Evolutionary conservation across 2,888 invertebrate genomes (phyloP), one percentile per base, ranked within the genome.

Genomic region (Lochmaea capreae): DNA sequence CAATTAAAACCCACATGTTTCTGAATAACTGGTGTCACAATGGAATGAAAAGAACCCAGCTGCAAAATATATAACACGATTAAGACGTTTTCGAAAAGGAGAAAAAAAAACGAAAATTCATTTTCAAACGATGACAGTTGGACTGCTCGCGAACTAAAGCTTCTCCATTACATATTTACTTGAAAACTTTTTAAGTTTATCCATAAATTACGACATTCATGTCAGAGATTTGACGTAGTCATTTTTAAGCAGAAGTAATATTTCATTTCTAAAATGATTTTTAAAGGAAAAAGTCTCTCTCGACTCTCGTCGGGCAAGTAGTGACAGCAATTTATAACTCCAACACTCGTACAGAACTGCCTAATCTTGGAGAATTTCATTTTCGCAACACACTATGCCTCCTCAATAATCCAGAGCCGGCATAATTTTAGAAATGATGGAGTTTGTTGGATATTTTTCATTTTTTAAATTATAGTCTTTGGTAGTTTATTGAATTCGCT

Each of bases 321-420:
- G 71, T 42, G 71, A 71, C 71, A 71, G 65, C 71, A 71, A 71
- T 71, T 71, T 71, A 71, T 71, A 71, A 71, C 71, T 71, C 71
- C 46, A 65, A 65, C 71, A 71, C 46, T 71, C 71, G 65, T 61
- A 65, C 65, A 43, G 58, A 65, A 65, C 71, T 71, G 71, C 71
- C 65, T 71, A 71, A 71, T 71, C 71, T 63, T 65, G 33, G 71
- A 65, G 65, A 71, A 71, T 71, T 71, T 65, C 71, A 71, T 71
- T 71, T 58, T 61, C 57, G 69, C 65, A 65, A 22, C 71, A 65
- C 71, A 63, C 62, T 63, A 16, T 42, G 42, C 4, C 62, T 63
- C 18, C 12, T 43, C 62, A 18, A 63, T 63, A 63, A 63, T 63
- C 43, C 62, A 63, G 62, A 18, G 18, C 8, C 43, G 62, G 62